Evolutionary conservation across 2,113 vertebrate species (phyloP).

Genomic region (Butorides virescens): DNA sequence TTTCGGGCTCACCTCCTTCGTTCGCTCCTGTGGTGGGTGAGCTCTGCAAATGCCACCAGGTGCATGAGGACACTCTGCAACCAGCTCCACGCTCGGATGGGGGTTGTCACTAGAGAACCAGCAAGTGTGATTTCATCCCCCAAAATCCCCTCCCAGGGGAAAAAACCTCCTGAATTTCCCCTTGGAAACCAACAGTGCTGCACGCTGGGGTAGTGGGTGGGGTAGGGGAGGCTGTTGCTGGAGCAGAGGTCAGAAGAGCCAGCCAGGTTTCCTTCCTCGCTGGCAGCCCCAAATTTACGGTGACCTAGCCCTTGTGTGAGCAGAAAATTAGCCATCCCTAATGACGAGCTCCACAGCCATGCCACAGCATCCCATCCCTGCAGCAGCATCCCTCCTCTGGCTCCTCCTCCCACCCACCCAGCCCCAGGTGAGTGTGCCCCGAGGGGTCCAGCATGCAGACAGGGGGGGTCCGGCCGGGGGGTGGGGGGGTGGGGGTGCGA

Average conservation of each 20-base stretch:
- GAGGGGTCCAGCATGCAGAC: too few relatives aligned
- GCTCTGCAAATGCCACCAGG: not conserved
- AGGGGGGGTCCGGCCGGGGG: too few relatives aligned
- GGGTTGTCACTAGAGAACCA: not conserved
- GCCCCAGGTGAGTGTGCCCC: not conserved
- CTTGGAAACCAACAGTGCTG: not conserved
- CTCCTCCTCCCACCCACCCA: not conserved
- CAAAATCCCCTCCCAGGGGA: too few relatives aligned
- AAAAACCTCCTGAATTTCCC: not conserved
- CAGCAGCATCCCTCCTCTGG: not conserved
- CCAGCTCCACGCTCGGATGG: not conserved
- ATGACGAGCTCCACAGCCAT: not conserved
- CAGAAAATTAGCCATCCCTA: not conserved
- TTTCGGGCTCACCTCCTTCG: not conserved
- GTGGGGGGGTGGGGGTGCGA: too few relatives aligned
- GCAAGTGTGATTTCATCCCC: not conserved
- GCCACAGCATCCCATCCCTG: not conserved
- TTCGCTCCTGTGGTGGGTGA: not conserved
- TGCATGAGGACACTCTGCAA: not conserved
- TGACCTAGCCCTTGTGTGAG: not conserved
- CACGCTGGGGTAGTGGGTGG: fast-evolving
- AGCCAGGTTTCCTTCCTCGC: not conserved
- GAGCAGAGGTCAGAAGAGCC: not conserved
- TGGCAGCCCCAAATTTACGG: not conserved
- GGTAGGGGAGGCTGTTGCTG: not conserved